Base-by-base conservation (phyloP, 2,888 invertebrate genomes). In the Polylopha cassiicola region DNA sequence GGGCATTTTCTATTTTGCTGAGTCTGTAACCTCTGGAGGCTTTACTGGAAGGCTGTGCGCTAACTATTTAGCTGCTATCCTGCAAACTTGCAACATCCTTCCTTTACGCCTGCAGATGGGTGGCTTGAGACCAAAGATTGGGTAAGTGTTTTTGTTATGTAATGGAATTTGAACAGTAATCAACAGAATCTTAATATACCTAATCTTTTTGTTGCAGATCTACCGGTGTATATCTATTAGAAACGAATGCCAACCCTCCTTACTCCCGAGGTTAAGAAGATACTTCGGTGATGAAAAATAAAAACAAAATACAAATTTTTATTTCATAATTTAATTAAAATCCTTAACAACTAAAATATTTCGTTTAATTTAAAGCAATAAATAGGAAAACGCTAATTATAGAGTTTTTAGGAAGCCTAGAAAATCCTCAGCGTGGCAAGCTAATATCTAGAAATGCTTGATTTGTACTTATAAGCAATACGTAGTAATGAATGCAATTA, bases 401-500 rank as follows among this genome's bases (percentile, higher is more conserved):
- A 22, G 23, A 17, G 26, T 21, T 21, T 36, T 34, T 16, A 34
- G 28, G 17, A 45, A 43, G 52, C 50, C 46, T 47, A 10, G 9
- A 27, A 28, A 28, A 5, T 29, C 16, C 47, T 47, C 51, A 60
- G 62, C 62, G 69, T 70, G 65, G 54, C 56, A 56, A 50, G 46
- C 50, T 57, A 50, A 47, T 33, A 43, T 44, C 58, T 66, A 66
- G 48, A 73, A 78, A 75, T 73, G 72, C 75, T n/a, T 51, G 51
- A 62, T 79, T 82, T 81, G 78, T 79, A 80, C 76, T 70, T 63
- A 69, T 43, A 41, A 41, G 55, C 53, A 48, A 44, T 50, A n/a
- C n/a, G n/a, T 55, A 58, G 33, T 34, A 38, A 28, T 37, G 22
- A 18, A 9, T 24, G 14, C 3, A 18, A 11, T 8, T n/a, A 26